Percentiles rank a stretch among this genome's conserved stretches.
phyloP scores from a whole-genome alignment of 2,113 vertebrate genomes.

The Lagopus muta region DNA sequence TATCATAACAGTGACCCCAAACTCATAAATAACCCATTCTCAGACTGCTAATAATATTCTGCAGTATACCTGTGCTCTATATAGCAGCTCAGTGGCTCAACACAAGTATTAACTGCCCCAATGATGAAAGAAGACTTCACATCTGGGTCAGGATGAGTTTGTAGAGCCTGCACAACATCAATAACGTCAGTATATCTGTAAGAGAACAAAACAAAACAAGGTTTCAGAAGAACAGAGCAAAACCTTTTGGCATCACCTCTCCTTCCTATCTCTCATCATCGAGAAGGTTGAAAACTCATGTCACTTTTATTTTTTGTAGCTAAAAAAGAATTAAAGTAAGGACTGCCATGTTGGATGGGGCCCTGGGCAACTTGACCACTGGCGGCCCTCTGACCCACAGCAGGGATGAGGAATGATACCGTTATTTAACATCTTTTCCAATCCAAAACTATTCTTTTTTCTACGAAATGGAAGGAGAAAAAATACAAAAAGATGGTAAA shows the following conservation, averaged over 20 bases:
- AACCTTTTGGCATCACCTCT: background rate
- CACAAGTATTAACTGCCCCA: slow-evolving; percentile 88
- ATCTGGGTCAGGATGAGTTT: slow-evolving; percentile 88
- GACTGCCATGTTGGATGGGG: too few relatives aligned
- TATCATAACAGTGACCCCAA: background rate
- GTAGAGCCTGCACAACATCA: slow-evolving; percentile 91
- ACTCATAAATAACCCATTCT: background rate
- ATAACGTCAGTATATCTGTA: slow-evolving; percentile 90
- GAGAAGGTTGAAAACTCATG: background rate
- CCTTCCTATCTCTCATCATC: background rate
- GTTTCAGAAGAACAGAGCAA: background rate
- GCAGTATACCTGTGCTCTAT: slow-evolving; percentile 90
- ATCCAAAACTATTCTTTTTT: too few relatives aligned
- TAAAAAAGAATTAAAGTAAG: background rate
- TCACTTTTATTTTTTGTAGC: background rate
- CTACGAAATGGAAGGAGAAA: background rate
- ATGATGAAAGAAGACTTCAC: slow-evolving; percentile 85
- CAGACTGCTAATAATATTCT: background rate
- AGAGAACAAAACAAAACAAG: background rate
- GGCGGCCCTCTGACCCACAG: background rate
- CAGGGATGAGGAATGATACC: background rate
- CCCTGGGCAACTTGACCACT: too few relatives aligned
- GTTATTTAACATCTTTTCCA: too few relatives aligned
- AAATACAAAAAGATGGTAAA: background rate
- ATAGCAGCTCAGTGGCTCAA: slow-evolving; percentile 90